These are phyloP conservation scores for Helarctos malayanus DNA, from an alignment of 2,797 vertebrate genomes.

Conservation along the genomic window DNA sequence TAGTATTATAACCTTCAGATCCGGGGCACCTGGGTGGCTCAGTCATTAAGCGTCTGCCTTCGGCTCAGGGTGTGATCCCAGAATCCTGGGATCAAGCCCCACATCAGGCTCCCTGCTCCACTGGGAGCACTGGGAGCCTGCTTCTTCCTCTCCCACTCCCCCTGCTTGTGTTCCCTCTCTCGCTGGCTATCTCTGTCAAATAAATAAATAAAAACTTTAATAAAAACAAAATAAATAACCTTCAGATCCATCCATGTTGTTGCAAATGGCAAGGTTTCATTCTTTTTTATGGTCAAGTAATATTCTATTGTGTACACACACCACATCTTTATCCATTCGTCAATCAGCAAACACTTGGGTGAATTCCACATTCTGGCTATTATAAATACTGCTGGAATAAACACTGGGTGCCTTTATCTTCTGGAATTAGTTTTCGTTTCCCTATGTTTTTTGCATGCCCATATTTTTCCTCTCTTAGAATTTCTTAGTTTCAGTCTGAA, in stretches of 20 bases:
- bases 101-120: too few species aligned
- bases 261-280: background rate
- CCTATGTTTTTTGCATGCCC: background rate
- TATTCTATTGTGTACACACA: background rate
- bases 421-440: background rate
- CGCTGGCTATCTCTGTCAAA: too few species aligned
- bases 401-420: background rate
- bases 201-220: too few species aligned
- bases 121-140: too few species aligned
- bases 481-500: background rate
- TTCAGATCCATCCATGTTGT: background rate
- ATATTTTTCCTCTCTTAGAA: conserved; percentile 6
- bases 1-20: background rate
- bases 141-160: too few species aligned
- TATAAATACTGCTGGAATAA: background rate
- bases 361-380: background rate
- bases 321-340: background rate
- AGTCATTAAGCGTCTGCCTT: too few species aligned
- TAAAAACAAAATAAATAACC: too few species aligned
- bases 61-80: too few species aligned
- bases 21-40: too few species aligned
- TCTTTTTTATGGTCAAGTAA: background rate
- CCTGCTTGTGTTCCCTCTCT: too few species aligned
- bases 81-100: too few species aligned
- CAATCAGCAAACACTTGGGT: background rate